Conservation (phyloP, 2,113 vertebrate species). For the Mustelus asterias region DNA sequence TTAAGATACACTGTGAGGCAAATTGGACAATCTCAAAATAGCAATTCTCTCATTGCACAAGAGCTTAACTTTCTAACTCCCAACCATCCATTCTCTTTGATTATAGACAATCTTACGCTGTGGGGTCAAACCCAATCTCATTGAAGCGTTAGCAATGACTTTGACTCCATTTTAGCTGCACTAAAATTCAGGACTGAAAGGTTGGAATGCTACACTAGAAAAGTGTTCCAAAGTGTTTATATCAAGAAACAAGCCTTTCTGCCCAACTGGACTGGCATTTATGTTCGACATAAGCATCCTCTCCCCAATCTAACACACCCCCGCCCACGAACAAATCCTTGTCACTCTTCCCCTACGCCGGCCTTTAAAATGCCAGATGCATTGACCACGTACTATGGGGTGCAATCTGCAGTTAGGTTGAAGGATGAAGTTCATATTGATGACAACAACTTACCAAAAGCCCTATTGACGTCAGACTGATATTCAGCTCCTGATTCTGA, state of each 20-base stretch:
- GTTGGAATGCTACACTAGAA: neutral
- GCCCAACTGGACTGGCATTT: neutral
- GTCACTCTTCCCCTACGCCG: neutral
- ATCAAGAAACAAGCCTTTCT: neutral
- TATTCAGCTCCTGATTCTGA: slow-evolving; percentile 98
- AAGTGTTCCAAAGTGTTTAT: neutral
- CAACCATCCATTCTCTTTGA: neutral
- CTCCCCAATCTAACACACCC: too few species aligned
- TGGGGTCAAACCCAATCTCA: neutral
- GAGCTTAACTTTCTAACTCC: neutral
- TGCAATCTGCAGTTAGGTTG: neutral
- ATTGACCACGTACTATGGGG: neutral
- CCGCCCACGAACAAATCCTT: neutral
- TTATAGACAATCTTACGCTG: neutral
- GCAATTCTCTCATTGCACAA: neutral
- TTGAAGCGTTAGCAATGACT: neutral
- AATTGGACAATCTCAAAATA: neutral
- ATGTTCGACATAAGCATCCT: neutral
- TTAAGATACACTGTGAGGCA: neutral
- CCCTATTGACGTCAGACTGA: slow-evolving; percentile 97
- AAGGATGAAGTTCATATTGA: slow-evolving; percentile 27
- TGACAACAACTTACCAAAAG: slow-evolving; percentile 71
- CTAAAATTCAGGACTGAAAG: neutral
- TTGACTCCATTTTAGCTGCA: neutral
- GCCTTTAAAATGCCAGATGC: neutral